Percentiles rank a stretch among this genome's conserved stretches.
Conservation (phyloP, 2,113 vertebrate genomes). For the Corythaixoides concolor region DNA sequence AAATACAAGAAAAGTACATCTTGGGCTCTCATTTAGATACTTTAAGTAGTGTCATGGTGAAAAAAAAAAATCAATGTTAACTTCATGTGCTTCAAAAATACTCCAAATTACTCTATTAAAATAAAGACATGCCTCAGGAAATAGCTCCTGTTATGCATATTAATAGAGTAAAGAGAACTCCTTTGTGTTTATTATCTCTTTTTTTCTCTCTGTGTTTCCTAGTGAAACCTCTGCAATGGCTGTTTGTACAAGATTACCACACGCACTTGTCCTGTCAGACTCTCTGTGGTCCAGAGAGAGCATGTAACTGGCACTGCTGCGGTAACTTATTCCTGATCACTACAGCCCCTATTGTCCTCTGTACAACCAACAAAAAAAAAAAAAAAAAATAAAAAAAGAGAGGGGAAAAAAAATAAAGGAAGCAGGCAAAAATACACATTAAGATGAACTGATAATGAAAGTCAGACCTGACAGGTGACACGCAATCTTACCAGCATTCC, state of each 20-base stretch:
- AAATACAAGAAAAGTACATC: not conserved
- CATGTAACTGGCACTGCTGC: not conserved
- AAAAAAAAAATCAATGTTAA: not conserved
- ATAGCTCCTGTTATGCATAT: not conserved
- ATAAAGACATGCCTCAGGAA: constrained; percentile 8
- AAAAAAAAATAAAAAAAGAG: not conserved
- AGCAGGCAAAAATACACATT: not conserved
- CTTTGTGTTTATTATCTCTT: not conserved
- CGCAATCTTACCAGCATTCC: not conserved
- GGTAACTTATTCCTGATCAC: not conserved
- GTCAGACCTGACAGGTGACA: not conserved
- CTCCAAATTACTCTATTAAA: constrained; percentile 11
- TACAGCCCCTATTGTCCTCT: not conserved
- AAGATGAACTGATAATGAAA: not conserved
- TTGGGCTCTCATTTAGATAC: not conserved
- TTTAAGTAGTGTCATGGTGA: not conserved
- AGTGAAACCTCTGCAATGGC: not conserved
- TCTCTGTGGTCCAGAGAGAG: not conserved
- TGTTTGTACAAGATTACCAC: not conserved
- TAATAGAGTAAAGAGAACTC: not conserved
- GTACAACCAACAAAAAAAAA: too few relatives aligned
- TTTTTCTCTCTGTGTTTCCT: not conserved
- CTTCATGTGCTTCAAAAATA: constrained; percentile 9
- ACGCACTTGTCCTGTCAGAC: not conserved
- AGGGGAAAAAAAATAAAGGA: not conserved